Evolutionary conservation across 2,888 invertebrate species (phyloP).

Genomic region (Balanococcus diminutus): DNA sequence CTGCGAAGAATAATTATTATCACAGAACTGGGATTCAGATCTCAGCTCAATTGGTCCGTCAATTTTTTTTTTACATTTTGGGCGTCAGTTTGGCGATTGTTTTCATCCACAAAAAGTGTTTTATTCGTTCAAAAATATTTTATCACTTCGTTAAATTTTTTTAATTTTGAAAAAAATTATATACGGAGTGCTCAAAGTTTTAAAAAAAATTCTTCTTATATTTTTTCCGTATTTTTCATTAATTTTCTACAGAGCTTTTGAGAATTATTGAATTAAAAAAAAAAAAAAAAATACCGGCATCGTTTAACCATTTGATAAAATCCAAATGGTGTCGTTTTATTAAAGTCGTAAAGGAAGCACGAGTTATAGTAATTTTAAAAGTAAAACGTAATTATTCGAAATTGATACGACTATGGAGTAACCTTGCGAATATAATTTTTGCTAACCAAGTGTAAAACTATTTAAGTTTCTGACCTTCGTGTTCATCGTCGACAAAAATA

Average conservation of each 20-base stretch:
- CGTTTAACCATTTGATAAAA: not conserved
- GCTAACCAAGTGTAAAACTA: constrained; percentile 22
- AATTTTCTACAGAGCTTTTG: not conserved
- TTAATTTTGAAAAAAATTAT: not conserved
- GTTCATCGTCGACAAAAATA: not conserved
- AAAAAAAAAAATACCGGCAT: not conserved
- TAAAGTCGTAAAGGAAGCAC: not conserved
- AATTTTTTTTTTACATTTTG: too few species aligned
- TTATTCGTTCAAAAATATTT: too few species aligned
- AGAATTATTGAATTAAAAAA: not conserved
- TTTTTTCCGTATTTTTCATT: not conserved
- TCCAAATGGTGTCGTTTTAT: not conserved
- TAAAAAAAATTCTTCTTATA: not conserved
- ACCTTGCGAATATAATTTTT: constrained; percentile 28
- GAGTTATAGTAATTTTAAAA: not conserved
- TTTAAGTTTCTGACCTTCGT: constrained; percentile 30
- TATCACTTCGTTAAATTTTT: too few species aligned
- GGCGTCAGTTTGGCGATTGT: too few species aligned
- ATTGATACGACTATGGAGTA: constrained; percentile 10
- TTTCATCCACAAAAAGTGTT: too few species aligned
- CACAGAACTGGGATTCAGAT: not conserved
- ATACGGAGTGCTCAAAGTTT: too few species aligned
- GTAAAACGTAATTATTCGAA: constrained; percentile 10
- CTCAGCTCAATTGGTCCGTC: too few species aligned
- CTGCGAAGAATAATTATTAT: not conserved